Evolutionary conservation across 2,888 invertebrate genomes (phyloP), one percentile per base, ranked within the genome.

Genomic region (Sinopyrophorus schimmeli): DNA sequence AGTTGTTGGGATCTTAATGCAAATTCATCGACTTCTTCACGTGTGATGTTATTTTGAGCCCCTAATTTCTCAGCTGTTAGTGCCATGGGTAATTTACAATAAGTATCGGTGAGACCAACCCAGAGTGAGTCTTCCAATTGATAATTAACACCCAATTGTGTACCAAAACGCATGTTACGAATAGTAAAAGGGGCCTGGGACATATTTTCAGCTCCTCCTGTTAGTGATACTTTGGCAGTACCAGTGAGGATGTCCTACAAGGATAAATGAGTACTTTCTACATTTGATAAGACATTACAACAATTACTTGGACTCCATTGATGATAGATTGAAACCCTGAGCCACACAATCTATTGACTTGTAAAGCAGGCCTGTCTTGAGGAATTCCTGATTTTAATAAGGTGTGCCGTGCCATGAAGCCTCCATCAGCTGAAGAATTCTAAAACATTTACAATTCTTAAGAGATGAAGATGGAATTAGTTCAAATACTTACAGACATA

Each of bases 161-260:
- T 87, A 1, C 98, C 98, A 75, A 93, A 98, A 14, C 98, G 80
- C 3, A 91, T 77, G 60, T 87, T 85, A 35, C 96, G 80, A 0
- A 91, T 87, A 1, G 87, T 81, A 73, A 87, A 94, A 0, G 98
- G 98, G 1, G 88, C 78, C 71, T 92, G 89, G 1, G 92, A 92
- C 98, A 99, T 98, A 73, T 89, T 97, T 67, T 99, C 98, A 2
- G 87, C 83, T 0, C 98, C 97, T 31, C 96, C 97, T 14, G 94
- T 88, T 20, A 98, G 72, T 1, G 90, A 89, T 44, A 98, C 83
- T 62, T 89, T 83, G 1, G 93, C 86, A 53, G 87, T 87, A 17
- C 94, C 94, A 5, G 86, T 76, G 39, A 85, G 62, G 58, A 98
- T 96, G 68, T 95, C 96, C 88, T 91, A 64, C 5, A 76, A 73